Conservation (phyloP, 2,888 invertebrate species). For the Protophormia terraenovae region DNA sequence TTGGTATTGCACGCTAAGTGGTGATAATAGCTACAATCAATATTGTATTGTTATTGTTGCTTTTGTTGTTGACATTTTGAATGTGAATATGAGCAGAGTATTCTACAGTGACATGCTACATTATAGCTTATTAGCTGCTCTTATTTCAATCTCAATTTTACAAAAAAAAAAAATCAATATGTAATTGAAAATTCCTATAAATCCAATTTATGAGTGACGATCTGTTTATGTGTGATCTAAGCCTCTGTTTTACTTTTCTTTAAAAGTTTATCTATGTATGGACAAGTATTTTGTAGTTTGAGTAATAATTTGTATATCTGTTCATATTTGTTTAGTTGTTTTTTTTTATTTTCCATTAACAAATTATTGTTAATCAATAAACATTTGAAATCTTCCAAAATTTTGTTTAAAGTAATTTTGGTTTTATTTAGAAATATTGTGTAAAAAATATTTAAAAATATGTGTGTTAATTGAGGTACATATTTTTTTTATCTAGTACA, state of each 20-base stretch:
- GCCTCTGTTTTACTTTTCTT: not conserved
- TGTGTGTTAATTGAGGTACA: not conserved
- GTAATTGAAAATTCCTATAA: conserved; percentile 40
- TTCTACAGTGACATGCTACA: conserved; percentile 17
- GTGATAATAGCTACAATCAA: conserved; percentile 46
- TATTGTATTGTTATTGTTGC: not conserved
- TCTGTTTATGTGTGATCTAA: not conserved
- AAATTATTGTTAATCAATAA: conserved; percentile 51
- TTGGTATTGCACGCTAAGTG: conserved; percentile 38
- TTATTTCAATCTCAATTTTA: conserved; percentile 49
- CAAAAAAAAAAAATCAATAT: conserved; percentile 27
- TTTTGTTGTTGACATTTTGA: conserved; percentile 5
- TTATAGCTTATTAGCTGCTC: conserved; percentile 44
- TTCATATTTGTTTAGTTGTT: conserved; percentile 24
- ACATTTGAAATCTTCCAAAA: not conserved
- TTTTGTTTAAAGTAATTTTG: no score
- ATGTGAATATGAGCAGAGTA: not conserved
- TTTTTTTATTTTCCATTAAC: conserved; percentile 58
- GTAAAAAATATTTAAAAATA: not conserved
- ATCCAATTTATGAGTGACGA: not conserved
- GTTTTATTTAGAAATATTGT: conserved; percentile 10
- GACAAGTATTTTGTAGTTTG: no score
- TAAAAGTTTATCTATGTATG: not conserved
- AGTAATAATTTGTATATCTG: not conserved
- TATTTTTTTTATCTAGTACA: not conserved